Evolutionary conservation across 2,888 invertebrate species (phyloP), one percentile per base, ranked within the genome.

Genomic region (Xestia rhomboidea): DNA sequence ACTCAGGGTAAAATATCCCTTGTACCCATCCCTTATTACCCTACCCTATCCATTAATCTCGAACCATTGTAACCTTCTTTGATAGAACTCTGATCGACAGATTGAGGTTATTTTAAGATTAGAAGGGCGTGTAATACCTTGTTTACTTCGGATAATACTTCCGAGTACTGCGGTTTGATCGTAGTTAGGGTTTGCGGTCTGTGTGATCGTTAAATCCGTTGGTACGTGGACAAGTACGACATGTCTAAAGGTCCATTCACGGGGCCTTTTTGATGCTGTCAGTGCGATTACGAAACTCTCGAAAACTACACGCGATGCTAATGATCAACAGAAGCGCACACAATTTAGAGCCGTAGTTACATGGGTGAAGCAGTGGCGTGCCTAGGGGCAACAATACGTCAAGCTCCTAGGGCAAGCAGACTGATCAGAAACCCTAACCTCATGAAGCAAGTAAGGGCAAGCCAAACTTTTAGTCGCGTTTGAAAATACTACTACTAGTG

Each of bases 31-130:
- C 30, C 18, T 21, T 30, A 60, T 30, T 30, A 30, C 60, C 60
- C 30, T 18, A 30, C 60, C 60, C 30, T 30, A 21, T 60, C 60
- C 30, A 60, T 38, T 38, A 63, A 63, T 63, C 63, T 63, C 38
- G 2, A 2, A 7, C 38, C 30, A 60, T 60, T 60, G 60, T 60
- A 15, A n/a, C 38, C 63, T 63, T n/a, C 63, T 41, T 63, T 63
- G 63, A 63, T 63, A 15, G 13, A 63, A n/a, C 24, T 63, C 7
- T 38, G n/a, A 63, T 63, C n/a, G 38, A 41, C 63, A 38, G 63
- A 63, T 63, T 63, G 24, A 63, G 63, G 63, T 13, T 30, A 63
- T n/a, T 63, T 38, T 38, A n/a, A n/a, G 13, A 38, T 63, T 63
- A 5, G 7, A 38, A 7, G 38, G 38, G n/a, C 7, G n/a, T 8